These are phyloP conservation scores for Pao palembangensis DNA, from an alignment of 2,113 vertebrate genomes.

Conservation along the genomic window DNA sequence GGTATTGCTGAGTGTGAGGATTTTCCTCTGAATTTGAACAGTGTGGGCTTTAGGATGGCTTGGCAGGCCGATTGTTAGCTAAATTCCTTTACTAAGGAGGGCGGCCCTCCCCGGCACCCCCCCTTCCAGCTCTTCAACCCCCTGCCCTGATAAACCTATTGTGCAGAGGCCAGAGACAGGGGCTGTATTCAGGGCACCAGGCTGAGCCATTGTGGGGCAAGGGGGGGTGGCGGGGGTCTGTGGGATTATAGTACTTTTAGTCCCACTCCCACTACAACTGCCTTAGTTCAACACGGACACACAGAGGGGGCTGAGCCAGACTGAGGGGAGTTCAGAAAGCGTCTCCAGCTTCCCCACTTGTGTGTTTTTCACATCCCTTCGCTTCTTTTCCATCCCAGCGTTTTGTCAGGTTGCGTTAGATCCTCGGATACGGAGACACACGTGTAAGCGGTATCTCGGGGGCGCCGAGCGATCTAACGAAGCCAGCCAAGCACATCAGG, in stretches of 20 bases:
- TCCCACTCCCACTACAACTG: slow-evolving; percentile 54
- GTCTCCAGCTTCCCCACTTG: slow-evolving; percentile 23
- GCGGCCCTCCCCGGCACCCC: slow-evolving; percentile 39
- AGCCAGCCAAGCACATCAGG: slow-evolving; percentile 65
- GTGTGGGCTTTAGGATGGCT: slow-evolving; percentile 41
- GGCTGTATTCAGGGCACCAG: slow-evolving; percentile 58
- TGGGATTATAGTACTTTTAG: slow-evolving; percentile 67
- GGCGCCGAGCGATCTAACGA: slow-evolving; percentile 41
- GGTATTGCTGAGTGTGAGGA: slow-evolving; percentile 42
- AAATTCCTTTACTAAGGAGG: slow-evolving; percentile 68
- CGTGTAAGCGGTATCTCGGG: slow-evolving; percentile 15
- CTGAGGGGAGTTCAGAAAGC: slow-evolving; percentile 36
- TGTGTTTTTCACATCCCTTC: slow-evolving; percentile 33
- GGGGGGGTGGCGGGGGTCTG: slow-evolving; percentile 33
- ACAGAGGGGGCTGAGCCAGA: slow-evolving; percentile 32
- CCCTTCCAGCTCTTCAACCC: slow-evolving; percentile 30
- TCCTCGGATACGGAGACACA: slow-evolving; percentile 20
- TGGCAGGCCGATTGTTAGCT: slow-evolving; percentile 58
- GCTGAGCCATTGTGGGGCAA: slow-evolving; percentile 61
- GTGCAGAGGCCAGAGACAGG: slow-evolving; percentile 55
- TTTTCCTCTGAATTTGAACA: slow-evolving; percentile 48
- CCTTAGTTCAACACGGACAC: slow-evolving; percentile 45
- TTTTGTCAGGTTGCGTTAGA: no score
- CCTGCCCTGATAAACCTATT: slow-evolving; percentile 54
- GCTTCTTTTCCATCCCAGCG: slow-evolving; percentile 10